Conservation (phyloP, 2,113 vertebrate genomes). For the Myotis yumanensis region DNA sequence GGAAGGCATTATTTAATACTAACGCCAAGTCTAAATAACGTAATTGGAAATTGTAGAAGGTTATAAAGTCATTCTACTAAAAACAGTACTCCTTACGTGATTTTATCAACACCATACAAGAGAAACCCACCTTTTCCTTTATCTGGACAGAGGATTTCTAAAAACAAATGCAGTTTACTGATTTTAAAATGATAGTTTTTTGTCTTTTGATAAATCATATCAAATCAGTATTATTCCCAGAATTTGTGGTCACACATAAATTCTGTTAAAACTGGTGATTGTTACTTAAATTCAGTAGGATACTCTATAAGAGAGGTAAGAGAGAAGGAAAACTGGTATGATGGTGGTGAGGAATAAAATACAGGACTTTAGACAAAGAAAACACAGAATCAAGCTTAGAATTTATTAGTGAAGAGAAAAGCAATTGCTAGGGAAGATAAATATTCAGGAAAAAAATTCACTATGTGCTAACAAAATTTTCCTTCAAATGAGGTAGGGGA, state of each 20-base stretch:
- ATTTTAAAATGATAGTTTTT: neutral
- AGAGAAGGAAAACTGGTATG: neutral
- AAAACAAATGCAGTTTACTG: neutral
- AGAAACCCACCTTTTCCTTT: neutral
- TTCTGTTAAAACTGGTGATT: neutral
- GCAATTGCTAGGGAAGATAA: neutral
- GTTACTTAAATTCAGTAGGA: neutral
- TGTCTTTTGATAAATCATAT: neutral
- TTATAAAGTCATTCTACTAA: neutral
- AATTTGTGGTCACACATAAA: neutral
- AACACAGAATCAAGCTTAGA: neutral
- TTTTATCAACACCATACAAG: neutral
- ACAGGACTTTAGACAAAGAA: neutral
- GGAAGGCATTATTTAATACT: neutral
- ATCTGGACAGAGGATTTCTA: neutral
- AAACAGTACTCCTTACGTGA: neutral
- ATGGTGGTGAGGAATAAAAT: neutral
- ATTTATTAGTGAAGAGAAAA: conserved; percentile 35
- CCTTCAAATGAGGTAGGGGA: neutral
- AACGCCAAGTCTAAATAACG: neutral
- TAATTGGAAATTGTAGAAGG: neutral
- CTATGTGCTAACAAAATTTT: neutral
- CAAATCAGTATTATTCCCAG: neutral
- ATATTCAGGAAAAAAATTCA: neutral
- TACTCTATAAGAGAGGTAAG: neutral